phyloP scores from a whole-genome alignment of 2,113 vertebrate species.

The Clarias macrocephalus region DNA sequence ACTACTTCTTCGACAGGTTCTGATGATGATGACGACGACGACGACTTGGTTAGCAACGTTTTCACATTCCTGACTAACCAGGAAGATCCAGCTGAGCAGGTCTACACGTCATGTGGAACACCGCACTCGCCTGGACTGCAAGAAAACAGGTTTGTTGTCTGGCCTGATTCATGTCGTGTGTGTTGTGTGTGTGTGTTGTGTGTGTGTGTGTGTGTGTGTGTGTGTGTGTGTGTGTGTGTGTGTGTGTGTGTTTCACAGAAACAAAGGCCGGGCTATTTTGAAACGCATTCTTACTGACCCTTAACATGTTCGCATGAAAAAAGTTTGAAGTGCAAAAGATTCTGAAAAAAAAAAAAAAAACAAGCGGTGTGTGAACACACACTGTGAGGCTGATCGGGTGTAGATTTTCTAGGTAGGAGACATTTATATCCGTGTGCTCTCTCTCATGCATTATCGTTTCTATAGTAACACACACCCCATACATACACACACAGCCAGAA shows the following conservation, averaged over 20 bases:
- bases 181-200: not conserved
- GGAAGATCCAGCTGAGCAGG: slow-evolving; percentile 39
- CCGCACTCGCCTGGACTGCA: not conserved
- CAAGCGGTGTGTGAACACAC: too few species aligned
- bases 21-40: too few species aligned
- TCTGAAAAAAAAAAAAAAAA: too few species aligned
- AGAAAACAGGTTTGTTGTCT: not conserved
- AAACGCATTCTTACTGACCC: not conserved
- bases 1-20: too few species aligned
- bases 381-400: too few species aligned
- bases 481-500: too few species aligned
- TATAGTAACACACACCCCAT: too few species aligned
- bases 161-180: not conserved
- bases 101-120: not conserved
- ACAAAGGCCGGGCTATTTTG: not conserved
- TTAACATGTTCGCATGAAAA: too few species aligned
- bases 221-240: not conserved
- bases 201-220: not conserved
- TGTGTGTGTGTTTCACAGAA: too few species aligned
- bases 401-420: too few species aligned
- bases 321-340: not conserved
- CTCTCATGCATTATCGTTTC: too few species aligned
- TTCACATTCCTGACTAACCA: not conserved
- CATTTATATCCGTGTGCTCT: too few species aligned
- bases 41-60: not conserved